Evolutionary conservation across 2,113 vertebrate genomes (phyloP).

Genomic region (Bufo bufo): DNA sequence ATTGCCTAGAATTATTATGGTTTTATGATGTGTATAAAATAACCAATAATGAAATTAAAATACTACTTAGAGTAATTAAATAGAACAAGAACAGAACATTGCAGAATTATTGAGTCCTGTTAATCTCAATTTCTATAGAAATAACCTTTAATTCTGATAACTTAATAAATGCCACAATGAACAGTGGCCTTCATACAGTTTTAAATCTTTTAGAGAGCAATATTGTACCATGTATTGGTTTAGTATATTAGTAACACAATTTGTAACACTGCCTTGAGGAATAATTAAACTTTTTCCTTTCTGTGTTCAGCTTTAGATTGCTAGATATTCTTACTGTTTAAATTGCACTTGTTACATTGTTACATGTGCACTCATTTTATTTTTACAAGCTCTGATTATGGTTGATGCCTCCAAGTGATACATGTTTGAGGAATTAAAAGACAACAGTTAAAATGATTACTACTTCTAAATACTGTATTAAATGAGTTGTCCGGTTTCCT

Average conservation of each 20-base stretch:
- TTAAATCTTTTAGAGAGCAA: constrained; percentile 13
- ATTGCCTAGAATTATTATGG: too few species aligned
- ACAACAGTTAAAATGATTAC: neutral
- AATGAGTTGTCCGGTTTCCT: too few species aligned
- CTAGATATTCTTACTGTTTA: neutral
- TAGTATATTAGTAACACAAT: neutral
- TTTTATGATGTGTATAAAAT: neutral
- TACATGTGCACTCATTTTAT: constrained; percentile 11
- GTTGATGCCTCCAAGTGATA: neutral
- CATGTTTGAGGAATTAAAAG: neutral
- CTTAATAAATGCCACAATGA: constrained; percentile 26
- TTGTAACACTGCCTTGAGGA: constrained; percentile 57
- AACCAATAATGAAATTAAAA: neutral
- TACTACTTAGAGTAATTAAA: neutral
- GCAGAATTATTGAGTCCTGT: neutral
- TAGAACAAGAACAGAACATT: neutral
- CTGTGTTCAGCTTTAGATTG: constrained; percentile 26
- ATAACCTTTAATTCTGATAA: neutral
- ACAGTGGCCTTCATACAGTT: neutral
- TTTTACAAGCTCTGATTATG: neutral
- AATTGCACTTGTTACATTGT: constrained; percentile 53
- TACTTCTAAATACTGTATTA: neutral
- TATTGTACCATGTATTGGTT: constrained; percentile 50
- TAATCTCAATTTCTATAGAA: neutral
- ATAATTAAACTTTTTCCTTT: constrained; percentile 50